Evolutionary conservation across 2,888 invertebrate genomes (phyloP), one percentile per base, ranked within the genome.

Genomic region (Scaptomyza tumidula): DNA sequence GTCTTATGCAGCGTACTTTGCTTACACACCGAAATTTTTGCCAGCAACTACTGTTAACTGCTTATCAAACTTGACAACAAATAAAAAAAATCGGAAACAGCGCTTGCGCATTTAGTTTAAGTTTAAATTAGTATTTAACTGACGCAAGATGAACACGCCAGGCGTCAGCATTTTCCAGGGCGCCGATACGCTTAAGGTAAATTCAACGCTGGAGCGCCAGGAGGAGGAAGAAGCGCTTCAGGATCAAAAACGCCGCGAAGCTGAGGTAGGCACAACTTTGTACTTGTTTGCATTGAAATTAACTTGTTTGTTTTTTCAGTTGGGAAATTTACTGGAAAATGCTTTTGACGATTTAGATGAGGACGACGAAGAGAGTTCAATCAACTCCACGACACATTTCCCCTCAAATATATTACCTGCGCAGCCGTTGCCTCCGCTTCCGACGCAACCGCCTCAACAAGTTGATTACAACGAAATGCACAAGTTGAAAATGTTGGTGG

Each of bases 91-190:
- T 41, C 46, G 54, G 48, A 50, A 44, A 39, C 49, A 56, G 63
- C 82, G 80, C 58, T 54, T 73, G 83, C 79, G 70, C 74, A 14
- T 50, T 44, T 53, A 33, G 64, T 61, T 59, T 48, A 72, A 61
- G 71, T 84, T 80, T 68, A 57, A 75, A 80, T 68, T 14, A 24
- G 41, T 49, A 66, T 35, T n/a, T 24, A 71, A 46, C 59, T 33
- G 37, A 50, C 24, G 19, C 39, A 67, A 19, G 19, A 94, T 94
- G 94, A 94, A 94, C 80, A 94, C 93, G 27, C 95, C 95, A 50
- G 95, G 95, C 50, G 93, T 95, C 92, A 95, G 95, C 92, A 93
- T 96, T 80, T 95, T 96, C 88, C 95, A 95, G 92, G 95, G 94
- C 67, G 94, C 93, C 33, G 94, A 94, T 33, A 94, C 94, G 81